These are phyloP conservation scores for Gorsachius goisagi DNA, from an alignment of 2,113 vertebrate genomes.

Conservation along the genomic window DNA sequence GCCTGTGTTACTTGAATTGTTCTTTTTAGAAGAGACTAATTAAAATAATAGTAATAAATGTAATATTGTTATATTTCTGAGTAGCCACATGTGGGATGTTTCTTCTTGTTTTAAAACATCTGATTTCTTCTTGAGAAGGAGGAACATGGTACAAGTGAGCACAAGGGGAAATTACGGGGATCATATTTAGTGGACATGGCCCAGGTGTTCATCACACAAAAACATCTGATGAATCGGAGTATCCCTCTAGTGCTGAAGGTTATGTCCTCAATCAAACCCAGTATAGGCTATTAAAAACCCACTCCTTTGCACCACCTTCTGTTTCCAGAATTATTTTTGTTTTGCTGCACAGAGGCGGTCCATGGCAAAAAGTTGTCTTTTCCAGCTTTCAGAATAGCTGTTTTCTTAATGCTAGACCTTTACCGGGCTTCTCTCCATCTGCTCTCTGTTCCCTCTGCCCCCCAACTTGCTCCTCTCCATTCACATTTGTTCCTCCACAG, in stretches of 20 bases:
- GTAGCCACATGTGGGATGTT: not conserved
- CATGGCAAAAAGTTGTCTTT: not conserved
- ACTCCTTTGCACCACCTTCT: not conserved
- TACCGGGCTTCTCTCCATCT: not conserved
- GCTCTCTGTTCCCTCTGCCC: not conserved
- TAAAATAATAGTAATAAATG: not conserved
- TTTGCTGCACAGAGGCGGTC: rapidly evolving
- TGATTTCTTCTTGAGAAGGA: not conserved
- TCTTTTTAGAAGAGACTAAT: not conserved
- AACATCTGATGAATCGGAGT: rapidly evolving
- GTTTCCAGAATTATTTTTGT: not conserved
- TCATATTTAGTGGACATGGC: rapidly evolving
- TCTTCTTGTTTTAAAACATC: not conserved
- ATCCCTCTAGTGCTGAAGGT: not conserved
- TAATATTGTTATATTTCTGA: not conserved
- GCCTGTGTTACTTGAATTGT: not conserved
- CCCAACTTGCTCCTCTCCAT: not conserved
- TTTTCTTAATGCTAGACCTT: not conserved
- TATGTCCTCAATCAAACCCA: not conserved
- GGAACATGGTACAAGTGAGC: not conserved
- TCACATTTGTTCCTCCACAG: not conserved
- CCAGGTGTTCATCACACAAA: not conserved
- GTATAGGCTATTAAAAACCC: not conserved
- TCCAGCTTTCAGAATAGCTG: not conserved
- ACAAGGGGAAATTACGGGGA: not conserved